phyloP scores from a whole-genome alignment of 2,888 invertebrate genomes.

The Mythimna ferrago region DNA sequence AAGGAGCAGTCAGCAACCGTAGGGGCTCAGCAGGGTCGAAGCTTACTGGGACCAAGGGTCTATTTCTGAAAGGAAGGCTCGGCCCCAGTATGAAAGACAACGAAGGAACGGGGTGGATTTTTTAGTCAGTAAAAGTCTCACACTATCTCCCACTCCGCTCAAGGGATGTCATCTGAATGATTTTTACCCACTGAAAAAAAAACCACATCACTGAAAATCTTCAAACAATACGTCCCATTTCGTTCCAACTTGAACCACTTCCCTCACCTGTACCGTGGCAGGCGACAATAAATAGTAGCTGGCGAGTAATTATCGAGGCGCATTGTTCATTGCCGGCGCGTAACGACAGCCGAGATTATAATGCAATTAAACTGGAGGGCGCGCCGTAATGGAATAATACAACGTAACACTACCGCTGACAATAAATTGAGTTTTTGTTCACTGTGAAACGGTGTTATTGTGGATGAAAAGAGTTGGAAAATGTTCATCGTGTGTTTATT shows the following conservation, averaged over 20 bases:
- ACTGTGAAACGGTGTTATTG: constrained; percentile 23
- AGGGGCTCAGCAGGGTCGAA: no score
- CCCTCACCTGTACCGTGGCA: constrained; percentile 39
- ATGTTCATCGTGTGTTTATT: constrained; percentile 16
- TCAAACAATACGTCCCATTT: constrained; percentile 33
- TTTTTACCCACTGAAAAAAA: no score
- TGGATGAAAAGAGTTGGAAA: constrained; percentile 24
- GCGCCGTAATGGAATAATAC: constrained; percentile 66
- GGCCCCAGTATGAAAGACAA: no score
- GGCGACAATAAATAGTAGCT: constrained; percentile 71
- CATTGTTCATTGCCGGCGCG: constrained; percentile 73
- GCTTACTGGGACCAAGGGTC: no score
- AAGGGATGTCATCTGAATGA: no score
- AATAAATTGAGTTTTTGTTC: constrained; percentile 57
- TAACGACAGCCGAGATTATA: constrained; percentile 77
- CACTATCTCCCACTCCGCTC: no score
- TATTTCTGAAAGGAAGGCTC: no score
- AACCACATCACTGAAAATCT: not conserved
- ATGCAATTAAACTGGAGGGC: constrained; percentile 59
- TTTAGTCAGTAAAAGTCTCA: no score
- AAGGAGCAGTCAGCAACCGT: no score
- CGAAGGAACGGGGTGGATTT: no score
- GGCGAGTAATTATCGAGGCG: constrained; percentile 75
- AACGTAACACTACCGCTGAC: constrained; percentile 59
- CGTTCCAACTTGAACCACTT: constrained; percentile 49